Evolutionary conservation across 2,888 invertebrate species (phyloP).

Genomic region (Sylvicola cinctus): DNA sequence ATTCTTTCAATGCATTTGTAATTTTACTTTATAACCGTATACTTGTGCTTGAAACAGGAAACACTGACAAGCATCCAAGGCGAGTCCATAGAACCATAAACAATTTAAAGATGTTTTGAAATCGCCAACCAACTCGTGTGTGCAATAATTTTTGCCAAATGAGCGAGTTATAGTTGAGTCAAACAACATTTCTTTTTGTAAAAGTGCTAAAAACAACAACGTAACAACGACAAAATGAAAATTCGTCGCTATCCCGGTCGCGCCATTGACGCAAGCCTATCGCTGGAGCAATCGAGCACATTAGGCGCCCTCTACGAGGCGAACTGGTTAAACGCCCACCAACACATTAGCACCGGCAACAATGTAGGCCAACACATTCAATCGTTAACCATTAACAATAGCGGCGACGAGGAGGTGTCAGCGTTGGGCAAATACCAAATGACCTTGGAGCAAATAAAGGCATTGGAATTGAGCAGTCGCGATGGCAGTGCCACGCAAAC

Average conservation of each 20-base stretch:
- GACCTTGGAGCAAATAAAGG: conserved; percentile 28
- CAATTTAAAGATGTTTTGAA: too few species aligned
- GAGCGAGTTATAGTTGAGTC: too few species aligned
- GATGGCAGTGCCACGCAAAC: conserved; percentile 27
- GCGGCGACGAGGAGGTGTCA: conserved; percentile 21
- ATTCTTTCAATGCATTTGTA: too few species aligned
- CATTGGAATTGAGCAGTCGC: conserved; percentile 27
- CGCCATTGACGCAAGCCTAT: conserved; percentile 44
- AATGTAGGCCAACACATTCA: conserved; percentile 13
- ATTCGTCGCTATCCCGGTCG: conserved; percentile 69
- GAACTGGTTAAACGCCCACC: conserved; percentile 56
- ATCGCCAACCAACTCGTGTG: too few species aligned
- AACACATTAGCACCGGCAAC: neutral
- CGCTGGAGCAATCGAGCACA: conserved; percentile 46
- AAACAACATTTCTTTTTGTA: too few species aligned
- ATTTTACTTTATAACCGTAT: too few species aligned
- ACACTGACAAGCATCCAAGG: too few species aligned
- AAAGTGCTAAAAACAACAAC: too few species aligned
- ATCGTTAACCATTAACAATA: too few species aligned
- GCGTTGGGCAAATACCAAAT: conserved; percentile 41
- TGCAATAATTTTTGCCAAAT: too few species aligned
- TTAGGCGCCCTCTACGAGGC: conserved; percentile 67
- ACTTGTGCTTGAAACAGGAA: too few species aligned
- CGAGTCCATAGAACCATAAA: too few species aligned
- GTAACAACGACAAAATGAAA: conserved; percentile 34